phyloP scores from a whole-genome alignment of 2,113 vertebrate genomes.

The Emydura subglobosa region DNA sequence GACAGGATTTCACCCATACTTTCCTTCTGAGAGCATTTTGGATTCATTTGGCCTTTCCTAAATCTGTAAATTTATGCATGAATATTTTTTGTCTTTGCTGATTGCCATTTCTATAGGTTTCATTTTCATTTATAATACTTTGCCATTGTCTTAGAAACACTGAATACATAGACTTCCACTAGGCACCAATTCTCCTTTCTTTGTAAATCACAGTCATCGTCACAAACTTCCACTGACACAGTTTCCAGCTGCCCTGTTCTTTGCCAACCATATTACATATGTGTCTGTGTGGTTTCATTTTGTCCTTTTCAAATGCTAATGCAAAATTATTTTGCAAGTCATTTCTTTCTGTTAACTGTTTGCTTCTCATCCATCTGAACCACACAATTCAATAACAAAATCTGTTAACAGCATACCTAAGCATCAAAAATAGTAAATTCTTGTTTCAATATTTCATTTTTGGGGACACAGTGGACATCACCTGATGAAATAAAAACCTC shows the following conservation, averaged over 20 bases:
- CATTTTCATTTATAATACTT: neutral
- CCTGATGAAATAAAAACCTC: slow-evolving; percentile 49
- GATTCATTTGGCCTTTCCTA: neutral
- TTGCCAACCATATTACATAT: neutral
- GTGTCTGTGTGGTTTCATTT: neutral
- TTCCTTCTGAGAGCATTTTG: neutral
- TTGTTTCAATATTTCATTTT: neutral
- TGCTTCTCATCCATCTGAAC: neutral
- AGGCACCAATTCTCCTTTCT: neutral
- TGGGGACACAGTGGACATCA: slow-evolving; percentile 35
- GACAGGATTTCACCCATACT: neutral
- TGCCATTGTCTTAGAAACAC: neutral
- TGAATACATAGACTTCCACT: neutral
- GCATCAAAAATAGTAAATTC: neutral
- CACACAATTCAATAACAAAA: neutral
- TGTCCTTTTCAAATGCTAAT: neutral
- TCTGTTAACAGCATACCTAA: neutral
- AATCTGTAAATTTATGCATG: neutral
- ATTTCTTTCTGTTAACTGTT: neutral
- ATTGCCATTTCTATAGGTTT: neutral
- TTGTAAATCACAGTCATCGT: neutral
- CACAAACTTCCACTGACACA: neutral
- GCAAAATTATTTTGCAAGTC: neutral
- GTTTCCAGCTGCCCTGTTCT: neutral
- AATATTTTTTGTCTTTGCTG: neutral